Percentiles rank a stretch among this genome's conserved stretches.
phyloP scores from a whole-genome alignment of 2,113 vertebrate species.

The Scolopax mira region DNA sequence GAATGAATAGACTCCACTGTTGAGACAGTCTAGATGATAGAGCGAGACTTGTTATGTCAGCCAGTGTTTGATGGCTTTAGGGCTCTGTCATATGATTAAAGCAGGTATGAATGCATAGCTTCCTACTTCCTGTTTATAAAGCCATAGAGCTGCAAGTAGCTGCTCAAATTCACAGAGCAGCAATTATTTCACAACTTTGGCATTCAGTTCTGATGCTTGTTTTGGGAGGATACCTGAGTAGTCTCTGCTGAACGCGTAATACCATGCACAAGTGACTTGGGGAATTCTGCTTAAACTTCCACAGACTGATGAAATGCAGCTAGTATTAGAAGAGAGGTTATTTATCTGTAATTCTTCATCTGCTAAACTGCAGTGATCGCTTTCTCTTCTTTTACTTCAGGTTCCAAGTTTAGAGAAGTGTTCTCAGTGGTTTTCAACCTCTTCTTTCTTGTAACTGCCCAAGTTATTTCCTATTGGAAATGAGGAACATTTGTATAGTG shows the following conservation, averaged over 20 bases:
- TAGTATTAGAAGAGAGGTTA: neutral
- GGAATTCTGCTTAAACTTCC: neutral
- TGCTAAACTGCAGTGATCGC: neutral
- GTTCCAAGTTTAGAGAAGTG: conserved; percentile 1
- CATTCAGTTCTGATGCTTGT: neutral
- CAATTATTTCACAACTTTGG: conserved; percentile 60
- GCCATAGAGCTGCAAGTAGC: conserved; percentile 13
- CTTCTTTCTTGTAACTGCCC: neutral
- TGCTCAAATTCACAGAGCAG: neutral
- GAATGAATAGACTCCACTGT: neutral
- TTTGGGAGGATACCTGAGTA: conserved; percentile 22
- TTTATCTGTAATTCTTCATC: neutral
- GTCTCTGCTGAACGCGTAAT: neutral
- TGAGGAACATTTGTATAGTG: neutral
- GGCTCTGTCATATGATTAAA: conserved; percentile 35
- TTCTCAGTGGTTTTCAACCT: neutral
- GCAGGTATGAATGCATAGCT: conserved; percentile 53
- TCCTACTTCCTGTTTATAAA: conserved; percentile 63
- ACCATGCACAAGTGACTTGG: neutral
- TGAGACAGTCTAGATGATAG: neutral
- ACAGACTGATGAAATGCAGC: neutral
- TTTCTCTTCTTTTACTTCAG: neutral
- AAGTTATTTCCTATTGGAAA: conserved; percentile 15
- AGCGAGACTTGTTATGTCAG: neutral
- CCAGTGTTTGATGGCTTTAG: conserved; percentile 27